Conservation (phyloP, 2,113 vertebrate genomes). For the Corydoras maculifer region DNA sequence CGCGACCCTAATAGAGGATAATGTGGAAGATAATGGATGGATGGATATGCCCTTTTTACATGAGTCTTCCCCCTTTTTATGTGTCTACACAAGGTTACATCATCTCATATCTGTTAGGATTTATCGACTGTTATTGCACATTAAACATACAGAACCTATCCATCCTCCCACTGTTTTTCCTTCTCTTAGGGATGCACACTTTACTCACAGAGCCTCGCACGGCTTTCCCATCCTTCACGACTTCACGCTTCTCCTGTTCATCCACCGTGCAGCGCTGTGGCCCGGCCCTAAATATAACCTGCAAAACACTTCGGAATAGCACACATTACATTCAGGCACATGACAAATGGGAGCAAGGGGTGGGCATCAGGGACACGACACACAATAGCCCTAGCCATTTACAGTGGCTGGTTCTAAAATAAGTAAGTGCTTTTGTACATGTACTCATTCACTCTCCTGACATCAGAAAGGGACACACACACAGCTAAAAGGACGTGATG, state of each 20-base stretch:
- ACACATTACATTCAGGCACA: constrained; percentile 3
- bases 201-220: neutral
- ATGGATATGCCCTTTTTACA: no score
- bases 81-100: no score
- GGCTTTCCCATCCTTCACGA: neutral
- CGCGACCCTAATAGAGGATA: no score
- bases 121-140: neutral
- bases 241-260: neutral
- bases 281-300: constrained; percentile 31
- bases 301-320: constrained; percentile 35
- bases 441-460: constrained; percentile 22
- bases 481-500: constrained; percentile 17
- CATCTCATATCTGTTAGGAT: no score
- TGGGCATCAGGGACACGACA: constrained; percentile 6
- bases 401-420: constrained; percentile 36
- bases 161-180: neutral
- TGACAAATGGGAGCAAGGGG: neutral
- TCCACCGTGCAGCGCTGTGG: constrained; percentile 1
- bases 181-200: neutral
- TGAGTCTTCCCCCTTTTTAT: no score
- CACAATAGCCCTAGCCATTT: constrained; percentile 32
- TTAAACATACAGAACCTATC: neutral
- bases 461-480: constrained; percentile 26
- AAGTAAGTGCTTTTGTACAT: constrained; percentile 26
- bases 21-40: no score